Evolutionary conservation across 1,140 invertebrate genomes (phyloP).

Genomic region (Drosophila murphyi): DNA sequence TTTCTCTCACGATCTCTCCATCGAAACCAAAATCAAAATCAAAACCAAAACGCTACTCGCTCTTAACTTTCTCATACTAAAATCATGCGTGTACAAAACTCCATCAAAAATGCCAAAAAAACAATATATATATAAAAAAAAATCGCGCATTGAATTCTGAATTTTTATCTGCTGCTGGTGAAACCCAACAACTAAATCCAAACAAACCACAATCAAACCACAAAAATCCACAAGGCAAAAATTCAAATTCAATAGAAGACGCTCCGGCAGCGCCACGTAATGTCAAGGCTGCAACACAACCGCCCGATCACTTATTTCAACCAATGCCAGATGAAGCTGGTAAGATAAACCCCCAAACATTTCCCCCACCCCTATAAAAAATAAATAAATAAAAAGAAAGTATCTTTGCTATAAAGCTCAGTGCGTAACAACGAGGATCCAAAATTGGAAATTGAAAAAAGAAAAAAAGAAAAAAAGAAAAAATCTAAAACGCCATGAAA

Average conservation of each 20-base stretch:
- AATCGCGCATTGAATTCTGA: conserved; percentile 64
- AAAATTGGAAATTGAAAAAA: neutral
- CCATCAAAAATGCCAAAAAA: conserved; percentile 46
- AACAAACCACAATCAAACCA: neutral
- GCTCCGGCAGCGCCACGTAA: conserved; percentile 84
- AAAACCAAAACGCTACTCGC: conserved; percentile 56
- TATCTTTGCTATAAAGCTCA: conserved; percentile 45
- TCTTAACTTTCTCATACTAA: conserved; percentile 77
- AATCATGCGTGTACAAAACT: conserved; percentile 53
- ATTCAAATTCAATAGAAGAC: conserved; percentile 84
- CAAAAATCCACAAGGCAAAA: conserved; percentile 59
- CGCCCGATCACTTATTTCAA: conserved; percentile 86
- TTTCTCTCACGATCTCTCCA: conserved; percentile 71
- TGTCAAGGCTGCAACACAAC: conserved; percentile 85
- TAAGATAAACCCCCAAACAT: conserved; percentile 82
- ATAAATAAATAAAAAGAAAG: neutral
- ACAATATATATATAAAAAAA: no score
- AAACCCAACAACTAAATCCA: conserved; percentile 15
- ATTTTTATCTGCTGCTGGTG: conserved; percentile 59
- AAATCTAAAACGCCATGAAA: neutral
- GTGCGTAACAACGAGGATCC: neutral
- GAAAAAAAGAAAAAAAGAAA: neutral
- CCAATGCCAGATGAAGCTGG: conserved; percentile 88
- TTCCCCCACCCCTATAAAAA: no score
- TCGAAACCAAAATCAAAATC: conserved; percentile 41